These are phyloP conservation scores for Neomorphus geoffroyi DNA, from an alignment of 2,797 vertebrate species.

Conservation along the genomic window DNA sequence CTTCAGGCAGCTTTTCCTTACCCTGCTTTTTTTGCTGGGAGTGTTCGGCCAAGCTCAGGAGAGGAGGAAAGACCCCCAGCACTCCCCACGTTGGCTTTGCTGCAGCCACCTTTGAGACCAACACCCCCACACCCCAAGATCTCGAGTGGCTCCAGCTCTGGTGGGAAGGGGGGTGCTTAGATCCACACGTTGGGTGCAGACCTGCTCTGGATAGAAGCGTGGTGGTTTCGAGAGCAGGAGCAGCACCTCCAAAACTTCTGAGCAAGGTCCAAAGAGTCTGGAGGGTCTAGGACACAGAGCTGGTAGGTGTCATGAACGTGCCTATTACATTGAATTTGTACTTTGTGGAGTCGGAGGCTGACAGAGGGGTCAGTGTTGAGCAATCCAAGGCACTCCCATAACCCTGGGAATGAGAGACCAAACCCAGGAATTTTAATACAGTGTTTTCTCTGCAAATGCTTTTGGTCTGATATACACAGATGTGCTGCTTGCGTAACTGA, in stretches of 20 bases:
- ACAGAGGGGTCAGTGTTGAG: slow-evolving; percentile 51
- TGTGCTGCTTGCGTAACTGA: slow-evolving; percentile 57
- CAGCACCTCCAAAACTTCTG: not conserved
- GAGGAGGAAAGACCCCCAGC: not conserved
- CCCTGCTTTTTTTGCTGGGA: not conserved
- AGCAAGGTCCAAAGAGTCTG: not conserved
- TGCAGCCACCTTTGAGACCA: not conserved
- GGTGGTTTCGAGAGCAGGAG: not conserved
- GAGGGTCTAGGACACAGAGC: not conserved
- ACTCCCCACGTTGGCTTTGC: not conserved
- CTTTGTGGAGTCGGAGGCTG: not conserved
- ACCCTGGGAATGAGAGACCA: slow-evolving; percentile 42
- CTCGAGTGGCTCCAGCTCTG: not conserved
- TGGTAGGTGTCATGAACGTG: not conserved
- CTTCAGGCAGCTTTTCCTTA: not conserved
- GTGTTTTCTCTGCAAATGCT: slow-evolving; percentile 62
- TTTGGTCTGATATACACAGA: slow-evolving; percentile 56
- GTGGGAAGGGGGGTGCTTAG: not conserved
- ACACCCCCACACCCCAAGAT: not conserved
- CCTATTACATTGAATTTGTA: not conserved
- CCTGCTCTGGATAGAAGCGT: not conserved
- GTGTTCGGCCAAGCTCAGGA: not conserved
- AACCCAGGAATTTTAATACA: slow-evolving; percentile 54
- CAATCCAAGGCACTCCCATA: slow-evolving; percentile 22
- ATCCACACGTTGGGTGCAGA: not conserved